These are phyloP conservation scores for Pammene aurita DNA, from an alignment of 2,888 invertebrate genomes.

Conservation along the genomic window DNA sequence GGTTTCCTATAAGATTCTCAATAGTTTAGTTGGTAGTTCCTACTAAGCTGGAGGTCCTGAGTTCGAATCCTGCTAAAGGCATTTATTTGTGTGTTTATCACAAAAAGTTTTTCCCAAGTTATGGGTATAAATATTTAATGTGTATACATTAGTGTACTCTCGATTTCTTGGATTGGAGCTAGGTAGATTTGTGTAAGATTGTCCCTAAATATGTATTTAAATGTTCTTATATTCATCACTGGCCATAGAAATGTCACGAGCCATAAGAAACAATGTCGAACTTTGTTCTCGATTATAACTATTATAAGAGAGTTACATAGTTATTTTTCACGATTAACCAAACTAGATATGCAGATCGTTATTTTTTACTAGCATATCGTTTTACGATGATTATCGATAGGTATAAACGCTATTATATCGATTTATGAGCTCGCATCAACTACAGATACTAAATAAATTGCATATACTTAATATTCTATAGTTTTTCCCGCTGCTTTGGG, in stretches of 20 bases:
- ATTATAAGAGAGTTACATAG: not conserved
- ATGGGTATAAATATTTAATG: too few species aligned
- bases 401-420: not conserved
- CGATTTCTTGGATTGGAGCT: too few species aligned
- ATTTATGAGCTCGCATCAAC: slow-evolving; percentile 13
- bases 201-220: too few species aligned
- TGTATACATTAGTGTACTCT: too few species aligned
- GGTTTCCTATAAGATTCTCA: too few species aligned
- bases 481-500: not conserved
- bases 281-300: not conserved
- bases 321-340: slow-evolving; percentile 1
- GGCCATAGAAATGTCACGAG: slow-evolving; percentile 1
- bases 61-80: too few species aligned
- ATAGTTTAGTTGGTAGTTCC: too few species aligned
- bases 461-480: not conserved
- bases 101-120: too few species aligned
- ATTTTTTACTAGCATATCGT: slow-evolving; percentile 18
- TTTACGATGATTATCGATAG: slow-evolving; percentile 9
- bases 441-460: not conserved
- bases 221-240: too few species aligned
- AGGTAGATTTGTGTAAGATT: too few species aligned
- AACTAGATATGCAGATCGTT: not conserved
- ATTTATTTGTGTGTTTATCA: too few species aligned
- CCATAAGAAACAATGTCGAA: not conserved
- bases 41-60: too few species aligned